A percentile compares a stretch with the other conserved stretches of the same genome.
Conservation (phyloP, 2,888 invertebrate species). For the Lycocerus yunnanus region DNA sequence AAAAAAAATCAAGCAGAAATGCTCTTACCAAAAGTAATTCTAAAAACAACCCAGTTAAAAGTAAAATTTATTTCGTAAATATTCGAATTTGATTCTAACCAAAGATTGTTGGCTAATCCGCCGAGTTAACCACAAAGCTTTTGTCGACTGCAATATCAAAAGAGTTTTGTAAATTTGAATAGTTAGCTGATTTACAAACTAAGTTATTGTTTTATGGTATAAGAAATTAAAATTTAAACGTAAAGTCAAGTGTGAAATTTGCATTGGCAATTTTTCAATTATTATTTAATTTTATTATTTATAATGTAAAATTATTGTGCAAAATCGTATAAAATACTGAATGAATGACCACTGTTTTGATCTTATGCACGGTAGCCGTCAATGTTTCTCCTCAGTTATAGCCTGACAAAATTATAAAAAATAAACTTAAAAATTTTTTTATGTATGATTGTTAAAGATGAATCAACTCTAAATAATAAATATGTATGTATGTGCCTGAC, state of each 20-base stretch:
- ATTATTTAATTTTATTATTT: background rate
- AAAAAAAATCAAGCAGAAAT: no score
- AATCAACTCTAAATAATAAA: no score
- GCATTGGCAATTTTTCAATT: background rate
- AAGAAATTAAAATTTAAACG: background rate
- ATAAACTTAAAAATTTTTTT: no score
- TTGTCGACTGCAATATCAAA: background rate
- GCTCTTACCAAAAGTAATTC: no score
- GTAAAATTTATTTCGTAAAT: background rate
- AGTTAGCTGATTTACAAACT: background rate
- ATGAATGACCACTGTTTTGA: no score
- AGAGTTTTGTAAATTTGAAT: background rate
- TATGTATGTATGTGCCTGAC: no score
- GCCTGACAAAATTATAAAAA: no score
- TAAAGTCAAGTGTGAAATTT: background rate
- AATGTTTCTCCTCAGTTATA: no score
- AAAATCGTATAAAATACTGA: no score
- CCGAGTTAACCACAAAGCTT: background rate
- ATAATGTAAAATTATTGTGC: background rate
- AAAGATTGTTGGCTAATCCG: background rate
- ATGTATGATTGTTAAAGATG: no score
- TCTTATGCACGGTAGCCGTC: no score
- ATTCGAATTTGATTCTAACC: background rate
- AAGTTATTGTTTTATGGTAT: background rate
- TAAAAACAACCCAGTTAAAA: background rate